Percentiles rank a stretch among this genome's conserved stretches.
phyloP scores from a whole-genome alignment of 2,113 vertebrate species.

The Chionodraco myersi region DNA sequence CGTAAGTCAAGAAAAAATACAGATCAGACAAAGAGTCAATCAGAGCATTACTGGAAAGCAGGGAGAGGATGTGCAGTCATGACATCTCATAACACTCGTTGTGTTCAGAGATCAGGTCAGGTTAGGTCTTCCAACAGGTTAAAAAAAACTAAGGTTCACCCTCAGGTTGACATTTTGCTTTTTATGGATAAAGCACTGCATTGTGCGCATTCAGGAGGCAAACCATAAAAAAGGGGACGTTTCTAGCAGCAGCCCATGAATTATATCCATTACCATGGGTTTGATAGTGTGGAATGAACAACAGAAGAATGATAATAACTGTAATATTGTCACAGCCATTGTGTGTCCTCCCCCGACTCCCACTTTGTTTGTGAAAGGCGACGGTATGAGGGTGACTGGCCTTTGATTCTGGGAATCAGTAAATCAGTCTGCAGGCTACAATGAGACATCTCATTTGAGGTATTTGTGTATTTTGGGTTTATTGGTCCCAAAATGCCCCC shows the following conservation, averaged over 20 bases:
- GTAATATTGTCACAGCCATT: constrained; percentile 45
- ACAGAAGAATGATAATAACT: constrained; percentile 56
- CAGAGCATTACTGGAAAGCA: constrained; percentile 33
- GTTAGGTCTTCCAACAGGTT: constrained; percentile 3
- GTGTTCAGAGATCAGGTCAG: constrained; percentile 17
- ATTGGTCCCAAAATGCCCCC: constrained; percentile 62
- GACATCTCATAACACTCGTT: not conserved
- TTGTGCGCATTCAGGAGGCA: not conserved
- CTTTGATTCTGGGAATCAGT: constrained; percentile 51
- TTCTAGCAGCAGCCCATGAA: constrained; percentile 30
- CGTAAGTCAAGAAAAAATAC: constrained; percentile 30
- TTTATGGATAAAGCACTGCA: not conserved
- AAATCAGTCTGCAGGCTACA: constrained; percentile 61
- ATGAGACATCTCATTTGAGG: constrained; percentile 65
- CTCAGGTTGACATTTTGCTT: not conserved
- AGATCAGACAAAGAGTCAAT: constrained; percentile 32
- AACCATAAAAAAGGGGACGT: constrained; percentile 7
- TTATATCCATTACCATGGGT: constrained; percentile 44
- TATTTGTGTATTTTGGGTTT: constrained; percentile 68
- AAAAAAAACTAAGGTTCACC: not conserved
- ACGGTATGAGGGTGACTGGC: constrained; percentile 31
- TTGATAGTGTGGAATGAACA: constrained; percentile 28
- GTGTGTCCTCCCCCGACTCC: constrained; percentile 40
- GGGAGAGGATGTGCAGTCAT: constrained; percentile 41
- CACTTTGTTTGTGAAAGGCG: constrained; percentile 42